Evolutionary conservation across 2,113 vertebrate species (phyloP), one percentile per base, ranked within the genome.

Genomic region (Synchiropus splendidus): DNA sequence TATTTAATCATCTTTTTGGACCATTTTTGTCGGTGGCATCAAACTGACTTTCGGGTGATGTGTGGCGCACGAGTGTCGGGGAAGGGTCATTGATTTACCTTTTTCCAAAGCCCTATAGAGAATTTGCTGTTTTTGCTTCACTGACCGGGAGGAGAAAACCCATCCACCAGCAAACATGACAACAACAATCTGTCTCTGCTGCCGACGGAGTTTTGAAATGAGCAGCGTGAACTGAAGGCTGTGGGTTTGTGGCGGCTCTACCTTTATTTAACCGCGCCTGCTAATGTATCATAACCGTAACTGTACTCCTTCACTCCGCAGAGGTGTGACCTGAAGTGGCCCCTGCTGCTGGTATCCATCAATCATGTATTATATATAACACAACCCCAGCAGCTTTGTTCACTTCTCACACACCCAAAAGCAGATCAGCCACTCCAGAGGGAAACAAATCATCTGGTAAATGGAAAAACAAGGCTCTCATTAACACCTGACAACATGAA

Each of bases 1-100:
- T n/a, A n/a, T n/a, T n/a, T n/a, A n/a, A n/a, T n/a, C n/a, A n/a
- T n/a, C n/a, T n/a, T n/a, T n/a, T n/a, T n/a, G n/a, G n/a, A n/a
- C n/a, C n/a, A n/a, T n/a, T n/a, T n/a, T n/a, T n/a, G n/a, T n/a
- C n/a, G n/a, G n/a, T n/a, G n/a, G n/a, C n/a, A n/a, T n/a, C n/a
- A n/a, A n/a, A n/a, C n/a, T n/a, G n/a, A n/a, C n/a, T n/a, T n/a
- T n/a, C n/a, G n/a, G n/a, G 12, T 44, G 21, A 48, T 60, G 37
- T 41, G 39, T 58, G 58, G n/a, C n/a, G n/a, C n/a, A n/a, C 48
- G 33, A 53, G 55, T 46, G 42, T 61, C 58, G 51, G 44, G 40
- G 42, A 72, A 74, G 69, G 67, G 64, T 72, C 56, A 48, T 46
- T 8, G 45, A 53, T 72, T 67, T 64, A 69, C 66, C 48, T 64